phyloP scores from a whole-genome alignment of 2,888 invertebrate species.

The Erebia aethiops region DNA sequence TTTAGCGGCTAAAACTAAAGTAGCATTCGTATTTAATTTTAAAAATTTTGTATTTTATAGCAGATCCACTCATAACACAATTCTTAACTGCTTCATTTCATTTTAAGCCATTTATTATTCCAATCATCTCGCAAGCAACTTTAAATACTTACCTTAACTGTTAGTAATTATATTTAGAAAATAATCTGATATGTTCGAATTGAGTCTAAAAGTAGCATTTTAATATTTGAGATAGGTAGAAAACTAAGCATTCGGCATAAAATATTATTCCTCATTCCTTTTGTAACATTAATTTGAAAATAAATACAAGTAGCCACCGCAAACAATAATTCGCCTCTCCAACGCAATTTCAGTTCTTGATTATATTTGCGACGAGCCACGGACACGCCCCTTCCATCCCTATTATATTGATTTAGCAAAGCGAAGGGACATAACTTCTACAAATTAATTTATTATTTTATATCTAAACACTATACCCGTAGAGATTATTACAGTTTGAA shows the following conservation, averaged over 20 bases:
- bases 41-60: too few relatives aligned
- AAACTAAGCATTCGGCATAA: neutral
- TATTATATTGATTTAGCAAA: conserved; percentile 63
- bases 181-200: too few relatives aligned
- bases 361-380: conserved; percentile 80
- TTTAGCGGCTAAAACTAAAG: conserved; percentile 56
- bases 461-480: conserved; percentile 36
- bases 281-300: neutral
- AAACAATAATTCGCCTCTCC: conserved; percentile 44
- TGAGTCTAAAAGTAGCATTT: too few relatives aligned
- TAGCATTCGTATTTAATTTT: too few relatives aligned
- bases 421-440: conserved; percentile 53
- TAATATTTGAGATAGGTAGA: neutral
- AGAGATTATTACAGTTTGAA: conserved; percentile 38
- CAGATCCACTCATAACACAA: too few relatives aligned
- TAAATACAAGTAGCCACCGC: neutral
- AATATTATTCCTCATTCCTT: neutral
- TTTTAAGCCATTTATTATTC: too few relatives aligned
- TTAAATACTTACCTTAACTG: too few relatives aligned
- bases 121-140: too few relatives aligned
- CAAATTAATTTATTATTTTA: conserved; percentile 42
- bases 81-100: too few relatives aligned
- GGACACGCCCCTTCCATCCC: conserved; percentile 79
- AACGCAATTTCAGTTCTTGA: conserved; percentile 62
- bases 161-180: too few relatives aligned